Evolutionary conservation across 2,888 invertebrate genomes (phyloP).

Genomic region (Sminthurides aquaticus): DNA sequence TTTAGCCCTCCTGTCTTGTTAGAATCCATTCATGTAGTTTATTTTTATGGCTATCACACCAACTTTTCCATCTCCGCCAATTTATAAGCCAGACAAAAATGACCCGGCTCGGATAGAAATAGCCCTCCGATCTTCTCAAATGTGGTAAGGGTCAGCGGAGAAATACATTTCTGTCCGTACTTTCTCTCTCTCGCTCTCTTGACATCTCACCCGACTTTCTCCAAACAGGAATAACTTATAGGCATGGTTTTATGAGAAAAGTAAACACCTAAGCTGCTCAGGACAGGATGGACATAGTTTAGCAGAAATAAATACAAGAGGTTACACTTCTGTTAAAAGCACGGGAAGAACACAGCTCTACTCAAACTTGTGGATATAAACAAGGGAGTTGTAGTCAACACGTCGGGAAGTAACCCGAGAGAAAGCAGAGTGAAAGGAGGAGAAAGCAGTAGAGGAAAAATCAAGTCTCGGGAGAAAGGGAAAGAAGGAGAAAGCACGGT

Average conservation of each 20-base stretch:
- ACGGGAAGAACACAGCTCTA: neutral
- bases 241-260: slow-evolving; percentile 9
- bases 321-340: neutral
- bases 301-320: neutral
- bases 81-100: slow-evolving; percentile 29
- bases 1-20: slow-evolving; percentile 26
- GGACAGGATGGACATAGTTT: neutral
- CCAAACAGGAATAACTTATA: neutral
- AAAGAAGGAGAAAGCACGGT: neutral
- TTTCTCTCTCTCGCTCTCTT: neutral
- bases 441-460: slow-evolving; percentile 5
- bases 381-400: neutral
- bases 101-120: neutral
- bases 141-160: neutral
- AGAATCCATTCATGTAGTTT: slow-evolving; percentile 35
- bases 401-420: too few relatives aligned
- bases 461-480: neutral
- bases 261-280: slow-evolving; percentile 8
- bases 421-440: too few relatives aligned
- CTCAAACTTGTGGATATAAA: neutral
- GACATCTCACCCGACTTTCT: neutral
- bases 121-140: too few relatives aligned
- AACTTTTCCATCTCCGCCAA: slow-evolving; percentile 28
- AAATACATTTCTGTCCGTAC: neutral
- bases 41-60: slow-evolving; percentile 35